phyloP scores from a whole-genome alignment of 2,888 invertebrate genomes.

The Trachelus troglodyta region DNA sequence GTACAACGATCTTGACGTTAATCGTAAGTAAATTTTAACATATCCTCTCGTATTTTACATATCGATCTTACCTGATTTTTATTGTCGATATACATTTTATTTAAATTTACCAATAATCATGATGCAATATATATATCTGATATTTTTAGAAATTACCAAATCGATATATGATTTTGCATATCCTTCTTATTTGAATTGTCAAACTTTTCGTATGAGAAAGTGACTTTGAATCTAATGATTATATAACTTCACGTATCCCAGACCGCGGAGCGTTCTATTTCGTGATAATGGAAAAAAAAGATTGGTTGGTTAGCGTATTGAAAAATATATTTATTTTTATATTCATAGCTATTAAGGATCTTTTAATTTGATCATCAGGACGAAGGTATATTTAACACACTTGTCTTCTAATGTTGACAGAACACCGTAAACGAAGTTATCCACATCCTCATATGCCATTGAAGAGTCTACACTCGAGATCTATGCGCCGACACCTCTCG shows the following conservation, averaged over 20 bases:
- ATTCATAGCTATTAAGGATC: background rate
- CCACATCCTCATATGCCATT: constrained; percentile 74
- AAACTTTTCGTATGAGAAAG: background rate
- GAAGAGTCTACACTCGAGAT: constrained; percentile 70
- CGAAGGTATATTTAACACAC: background rate
- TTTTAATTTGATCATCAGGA: background rate
- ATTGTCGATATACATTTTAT: background rate
- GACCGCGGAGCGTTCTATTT: no score
- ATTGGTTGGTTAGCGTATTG: no score
- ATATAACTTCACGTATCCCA: background rate
- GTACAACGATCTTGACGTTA: constrained; percentile 59
- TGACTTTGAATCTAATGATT: background rate
- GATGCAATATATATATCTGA: background rate
- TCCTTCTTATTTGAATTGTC: background rate
- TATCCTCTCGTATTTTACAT: background rate
- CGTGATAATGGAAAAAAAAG: no score
- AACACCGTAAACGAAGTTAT: constrained; percentile 74
- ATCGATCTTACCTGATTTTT: background rate
- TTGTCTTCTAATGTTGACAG: constrained; percentile 59
- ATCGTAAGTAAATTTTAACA: constrained; percentile 50
- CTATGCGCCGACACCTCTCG: constrained; percentile 69
- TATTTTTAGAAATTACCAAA: background rate
- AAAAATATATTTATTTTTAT: background rate
- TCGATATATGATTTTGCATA: background rate
- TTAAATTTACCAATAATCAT: background rate